These are phyloP conservation scores for Drosophila rubida DNA, from an alignment of 2,888 invertebrate species.

Conservation along the genomic window DNA sequence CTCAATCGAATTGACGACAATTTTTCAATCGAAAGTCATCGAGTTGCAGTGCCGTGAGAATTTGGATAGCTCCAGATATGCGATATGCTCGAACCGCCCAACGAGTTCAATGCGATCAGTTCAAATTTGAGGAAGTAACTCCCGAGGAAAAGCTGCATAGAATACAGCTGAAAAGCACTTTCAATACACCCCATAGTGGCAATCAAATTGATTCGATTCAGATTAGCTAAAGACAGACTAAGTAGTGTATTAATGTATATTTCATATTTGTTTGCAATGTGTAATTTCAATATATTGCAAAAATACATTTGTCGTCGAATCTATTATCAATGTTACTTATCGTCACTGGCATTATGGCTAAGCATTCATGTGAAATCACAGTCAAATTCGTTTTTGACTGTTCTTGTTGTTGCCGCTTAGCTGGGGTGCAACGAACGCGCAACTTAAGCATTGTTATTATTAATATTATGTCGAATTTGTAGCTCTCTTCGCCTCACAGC, in stretches of 20 bases:
- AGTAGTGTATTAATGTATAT: too few relatives aligned
- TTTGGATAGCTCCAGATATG: conserved; percentile 50
- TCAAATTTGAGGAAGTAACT: conserved; percentile 73
- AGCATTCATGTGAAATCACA: conserved; percentile 29
- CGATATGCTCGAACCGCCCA: conserved; percentile 32
- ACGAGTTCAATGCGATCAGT: conserved; percentile 68
- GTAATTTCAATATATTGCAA: too few relatives aligned
- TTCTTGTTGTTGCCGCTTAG: conserved; percentile 54
- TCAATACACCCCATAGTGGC: not conserved
- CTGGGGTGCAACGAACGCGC: conserved; percentile 71
- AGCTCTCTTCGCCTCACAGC: conserved; percentile 14
- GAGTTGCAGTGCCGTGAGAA: conserved; percentile 67
- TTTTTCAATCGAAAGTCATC: conserved; percentile 62
- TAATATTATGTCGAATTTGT: conserved; percentile 28
- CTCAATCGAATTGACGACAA: conserved; percentile 47
- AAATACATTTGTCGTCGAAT: not conserved
- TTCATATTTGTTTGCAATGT: too few relatives aligned
- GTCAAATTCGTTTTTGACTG: conserved; percentile 32
- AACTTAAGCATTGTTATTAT: conserved; percentile 40
- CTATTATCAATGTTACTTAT: not conserved
- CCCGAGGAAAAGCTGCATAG: not conserved
- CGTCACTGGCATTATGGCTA: conserved; percentile 18
- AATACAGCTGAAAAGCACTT: not conserved
- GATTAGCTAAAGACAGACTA: too few relatives aligned
- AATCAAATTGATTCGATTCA: too few relatives aligned